A percentile compares a stretch with the other conserved stretches of the same genome.
phyloP scores from a whole-genome alignment of 2,888 invertebrate species.

The Ichneumon xanthorius region DNA sequence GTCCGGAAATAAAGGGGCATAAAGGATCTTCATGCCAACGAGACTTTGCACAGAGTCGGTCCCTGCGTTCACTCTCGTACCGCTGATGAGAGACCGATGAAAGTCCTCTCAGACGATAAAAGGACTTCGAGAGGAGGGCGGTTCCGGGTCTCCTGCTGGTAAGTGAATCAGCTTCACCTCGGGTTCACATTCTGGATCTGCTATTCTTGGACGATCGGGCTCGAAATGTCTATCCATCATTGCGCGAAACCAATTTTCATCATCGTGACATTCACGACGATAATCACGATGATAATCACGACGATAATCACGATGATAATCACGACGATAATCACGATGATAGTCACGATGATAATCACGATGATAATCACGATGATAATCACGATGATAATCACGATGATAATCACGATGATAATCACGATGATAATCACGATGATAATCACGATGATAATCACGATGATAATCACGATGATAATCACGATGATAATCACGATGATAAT shows the following conservation, averaged over 20 bases:
- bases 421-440: no score
- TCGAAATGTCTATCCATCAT: constrained; percentile 16
- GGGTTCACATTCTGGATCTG: not conserved
- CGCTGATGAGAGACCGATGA: constrained; percentile 6
- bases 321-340: not conserved
- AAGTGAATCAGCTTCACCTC: constrained; percentile 1
- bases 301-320: no score
- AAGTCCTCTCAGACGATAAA: constrained; percentile 8
- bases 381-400: not conserved
- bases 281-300: not conserved
- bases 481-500: no score
- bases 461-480: no score
- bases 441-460: no score
- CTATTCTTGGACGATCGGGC: not conserved
- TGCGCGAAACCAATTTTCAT: not conserved
- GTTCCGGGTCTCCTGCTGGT: not conserved
- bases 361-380: not conserved
- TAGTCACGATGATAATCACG: no score
- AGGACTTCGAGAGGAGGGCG: not conserved
- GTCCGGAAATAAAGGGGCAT: constrained; percentile 60
- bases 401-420: no score
- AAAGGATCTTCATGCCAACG: constrained; percentile 30
- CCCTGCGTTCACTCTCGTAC: constrained; percentile 15
- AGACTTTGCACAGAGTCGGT: constrained; percentile 33
- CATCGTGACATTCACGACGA: not conserved